A percentile compares a stretch with the other conserved stretches of the same genome.
Conservation (phyloP, 2,888 invertebrate genomes). For the Prostheceraeus crozeri region DNA sequence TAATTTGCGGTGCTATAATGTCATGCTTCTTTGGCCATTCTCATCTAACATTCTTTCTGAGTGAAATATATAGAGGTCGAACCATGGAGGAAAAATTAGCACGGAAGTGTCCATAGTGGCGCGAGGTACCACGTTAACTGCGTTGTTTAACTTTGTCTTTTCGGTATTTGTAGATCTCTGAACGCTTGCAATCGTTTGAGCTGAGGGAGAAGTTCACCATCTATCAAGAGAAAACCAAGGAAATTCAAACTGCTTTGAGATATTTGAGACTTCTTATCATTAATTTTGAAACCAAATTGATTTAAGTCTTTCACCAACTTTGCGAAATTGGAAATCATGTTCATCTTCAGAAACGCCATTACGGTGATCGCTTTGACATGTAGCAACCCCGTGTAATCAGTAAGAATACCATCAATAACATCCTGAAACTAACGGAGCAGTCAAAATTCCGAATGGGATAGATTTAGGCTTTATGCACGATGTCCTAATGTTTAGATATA, state of each 20-base stretch:
- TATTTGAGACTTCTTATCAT: conserved; percentile 23
- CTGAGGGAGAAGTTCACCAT: conserved; percentile 28
- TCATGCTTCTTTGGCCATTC: neutral
- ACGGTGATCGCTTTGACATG: conserved; percentile 31
- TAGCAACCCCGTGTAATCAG: conserved; percentile 27
- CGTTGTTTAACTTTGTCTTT: conserved; percentile 10
- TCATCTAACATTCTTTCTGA: neutral
- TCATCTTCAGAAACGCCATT: conserved; percentile 1
- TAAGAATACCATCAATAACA: conserved; percentile 27
- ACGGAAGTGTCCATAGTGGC: neutral
- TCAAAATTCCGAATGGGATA: conserved; percentile 36
- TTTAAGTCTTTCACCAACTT: conserved; percentile 34
- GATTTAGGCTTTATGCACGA: conserved; percentile 29
- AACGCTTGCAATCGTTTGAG: conserved; percentile 17
- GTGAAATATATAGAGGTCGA: conserved; percentile 12
- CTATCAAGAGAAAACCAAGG: conserved; percentile 28
- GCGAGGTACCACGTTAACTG: neutral
- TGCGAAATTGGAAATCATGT: conserved; percentile 23
- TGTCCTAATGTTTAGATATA: conserved; percentile 34
- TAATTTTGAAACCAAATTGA: conserved; percentile 14
- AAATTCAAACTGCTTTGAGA: conserved; percentile 22
- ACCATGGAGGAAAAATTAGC: neutral
- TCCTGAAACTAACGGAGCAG: conserved; percentile 34
- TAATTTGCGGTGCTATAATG: neutral
- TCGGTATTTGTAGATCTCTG: no score